These are phyloP conservation scores for Phalacrocorax aristotelis DNA, from an alignment of 2,113 vertebrate genomes.

Conservation along the genomic window DNA sequence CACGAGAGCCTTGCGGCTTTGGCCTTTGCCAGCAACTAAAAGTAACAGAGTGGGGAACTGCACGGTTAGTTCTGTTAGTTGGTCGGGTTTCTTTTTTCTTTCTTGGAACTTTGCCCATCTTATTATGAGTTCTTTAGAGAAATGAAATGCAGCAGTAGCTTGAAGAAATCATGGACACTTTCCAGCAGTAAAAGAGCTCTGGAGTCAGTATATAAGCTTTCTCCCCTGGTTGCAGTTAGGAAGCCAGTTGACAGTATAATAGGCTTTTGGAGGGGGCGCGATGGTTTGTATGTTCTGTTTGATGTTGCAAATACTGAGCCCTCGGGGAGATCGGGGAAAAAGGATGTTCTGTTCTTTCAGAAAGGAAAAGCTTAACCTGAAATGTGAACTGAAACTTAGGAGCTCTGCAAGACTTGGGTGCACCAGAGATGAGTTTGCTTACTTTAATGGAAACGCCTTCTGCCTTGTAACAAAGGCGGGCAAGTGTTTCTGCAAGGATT, in stretches of 20 bases:
- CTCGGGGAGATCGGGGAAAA: slow-evolving; percentile 69
- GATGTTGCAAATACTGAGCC: slow-evolving; percentile 76
- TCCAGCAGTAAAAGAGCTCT: slow-evolving; percentile 67
- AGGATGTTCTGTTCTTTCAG: slow-evolving; percentile 77
- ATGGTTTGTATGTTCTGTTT: slow-evolving; percentile 77
- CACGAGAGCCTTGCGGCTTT: neutral
- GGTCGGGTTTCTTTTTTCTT: slow-evolving; percentile 29
- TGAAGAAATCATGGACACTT: slow-evolving; percentile 70
- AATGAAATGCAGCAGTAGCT: slow-evolving; percentile 73
- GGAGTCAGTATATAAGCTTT: slow-evolving; percentile 69
- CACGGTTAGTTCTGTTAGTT: neutral
- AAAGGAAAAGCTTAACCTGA: slow-evolving; percentile 80
- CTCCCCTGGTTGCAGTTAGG: slow-evolving; percentile 75
- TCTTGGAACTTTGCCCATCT: slow-evolving; percentile 65
- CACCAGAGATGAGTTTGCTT: slow-evolving; percentile 51
- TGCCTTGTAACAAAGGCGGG: slow-evolving; percentile 5
- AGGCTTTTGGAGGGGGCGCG: slow-evolving; percentile 68
- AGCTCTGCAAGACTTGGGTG: slow-evolving; percentile 64
- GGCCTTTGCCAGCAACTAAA: neutral
- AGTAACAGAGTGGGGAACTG: neutral
- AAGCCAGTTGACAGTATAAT: slow-evolving; percentile 75
- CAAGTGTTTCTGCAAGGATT: slow-evolving; percentile 59
- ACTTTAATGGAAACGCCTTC: slow-evolving; percentile 55
- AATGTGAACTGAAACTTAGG: slow-evolving; percentile 70
- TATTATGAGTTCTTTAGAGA: slow-evolving; percentile 75